Conservation (phyloP, 2,888 invertebrate genomes). For the Amphipoea oculea region DNA sequence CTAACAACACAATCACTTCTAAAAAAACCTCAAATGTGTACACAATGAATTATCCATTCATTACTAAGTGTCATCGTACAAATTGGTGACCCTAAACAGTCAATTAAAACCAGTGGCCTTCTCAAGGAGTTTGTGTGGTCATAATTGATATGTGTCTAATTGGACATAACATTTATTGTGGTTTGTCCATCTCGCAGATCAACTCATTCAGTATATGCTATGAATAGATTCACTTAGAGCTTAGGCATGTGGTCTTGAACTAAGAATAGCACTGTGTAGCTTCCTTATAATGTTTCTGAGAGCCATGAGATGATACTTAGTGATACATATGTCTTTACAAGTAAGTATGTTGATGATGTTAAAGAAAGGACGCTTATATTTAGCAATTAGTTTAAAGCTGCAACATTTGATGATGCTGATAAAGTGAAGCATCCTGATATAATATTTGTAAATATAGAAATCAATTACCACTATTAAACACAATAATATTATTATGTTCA, state of each 20-base stretch:
- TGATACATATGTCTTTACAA: slow-evolving; percentile 13
- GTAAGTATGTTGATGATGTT: not conserved
- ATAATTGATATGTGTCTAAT: slow-evolving; percentile 70
- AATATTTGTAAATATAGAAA: not conserved
- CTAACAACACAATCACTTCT: slow-evolving; percentile 18
- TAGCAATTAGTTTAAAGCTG: not conserved
- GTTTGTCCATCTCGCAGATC: slow-evolving; percentile 53
- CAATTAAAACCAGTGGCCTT: slow-evolving; percentile 61
- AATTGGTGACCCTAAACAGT: slow-evolving; percentile 53
- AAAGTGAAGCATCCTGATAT: not conserved
- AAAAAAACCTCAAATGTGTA: slow-evolving; percentile 50
- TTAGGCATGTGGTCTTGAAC: slow-evolving; percentile 52
- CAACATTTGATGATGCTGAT: not conserved
- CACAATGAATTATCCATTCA: slow-evolving; percentile 36
- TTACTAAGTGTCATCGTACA: slow-evolving; percentile 32
- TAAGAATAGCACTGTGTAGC: slow-evolving; percentile 52
- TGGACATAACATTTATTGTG: slow-evolving; percentile 57
- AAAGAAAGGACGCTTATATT: not conserved
- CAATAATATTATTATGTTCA: not conserved
- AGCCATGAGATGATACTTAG: slow-evolving; percentile 38
- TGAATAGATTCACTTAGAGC: slow-evolving; percentile 59
- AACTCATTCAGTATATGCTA: slow-evolving; percentile 52
- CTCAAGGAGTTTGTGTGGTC: slow-evolving; percentile 53
- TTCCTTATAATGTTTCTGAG: slow-evolving; percentile 51
- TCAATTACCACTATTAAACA: not conserved